These are phyloP conservation scores for Rotaria macrura DNA, from an alignment of 2,888 invertebrate genomes.

Conservation along the genomic window DNA sequence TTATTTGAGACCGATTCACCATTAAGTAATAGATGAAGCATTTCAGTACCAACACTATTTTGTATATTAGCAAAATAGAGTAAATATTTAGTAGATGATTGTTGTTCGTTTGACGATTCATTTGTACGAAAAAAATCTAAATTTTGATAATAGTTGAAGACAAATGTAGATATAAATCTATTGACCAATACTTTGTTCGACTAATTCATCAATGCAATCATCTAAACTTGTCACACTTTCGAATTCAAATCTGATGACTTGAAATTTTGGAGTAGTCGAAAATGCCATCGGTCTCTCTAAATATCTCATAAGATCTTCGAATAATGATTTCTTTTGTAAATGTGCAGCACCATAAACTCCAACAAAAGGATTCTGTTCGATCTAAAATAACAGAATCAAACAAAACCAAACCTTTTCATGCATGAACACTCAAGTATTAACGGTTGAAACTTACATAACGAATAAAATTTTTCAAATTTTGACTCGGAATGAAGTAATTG, in stretches of 20 bases:
- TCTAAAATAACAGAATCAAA: too few relatives aligned
- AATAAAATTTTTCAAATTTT: constrained; percentile 18
- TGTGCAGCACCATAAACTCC: not conserved
- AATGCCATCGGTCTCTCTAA: not conserved
- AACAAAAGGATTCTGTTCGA: constrained; percentile 4
- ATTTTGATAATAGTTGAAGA: not conserved
- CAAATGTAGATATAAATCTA: not conserved
- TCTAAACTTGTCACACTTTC: not conserved
- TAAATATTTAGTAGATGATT: not conserved
- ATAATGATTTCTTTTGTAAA: not conserved
- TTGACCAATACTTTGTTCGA: not conserved
- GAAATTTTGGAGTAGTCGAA: not conserved
- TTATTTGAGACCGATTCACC: not conserved
- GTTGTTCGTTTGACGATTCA: not conserved
- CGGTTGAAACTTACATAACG: not conserved
- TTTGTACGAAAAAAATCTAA: not conserved
- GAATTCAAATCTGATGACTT: not conserved
- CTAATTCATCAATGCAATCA: not conserved
- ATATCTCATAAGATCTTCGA: not conserved
- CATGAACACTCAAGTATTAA: not conserved
- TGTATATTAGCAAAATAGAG: not conserved
- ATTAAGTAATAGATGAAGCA: not conserved
- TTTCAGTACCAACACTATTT: not conserved
- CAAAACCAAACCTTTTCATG: not conserved
- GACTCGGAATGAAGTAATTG: constrained; percentile 16